Percentiles rank a stretch among this genome's conserved stretches.
Conservation (phyloP, 2,888 invertebrate genomes). For the Anorthoa munda region DNA sequence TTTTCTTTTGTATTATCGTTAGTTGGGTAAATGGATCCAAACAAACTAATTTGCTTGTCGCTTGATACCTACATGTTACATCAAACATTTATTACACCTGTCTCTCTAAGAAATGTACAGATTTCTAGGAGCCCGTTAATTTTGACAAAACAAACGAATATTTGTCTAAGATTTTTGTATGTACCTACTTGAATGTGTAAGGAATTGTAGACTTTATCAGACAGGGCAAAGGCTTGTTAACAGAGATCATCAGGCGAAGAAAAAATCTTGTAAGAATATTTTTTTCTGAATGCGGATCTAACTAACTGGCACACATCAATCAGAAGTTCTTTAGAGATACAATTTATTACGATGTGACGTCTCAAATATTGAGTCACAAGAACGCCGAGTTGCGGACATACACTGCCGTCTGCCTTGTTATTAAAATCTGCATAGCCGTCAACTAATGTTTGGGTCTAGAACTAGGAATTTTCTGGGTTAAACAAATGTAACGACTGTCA, state of each 20-base stretch:
- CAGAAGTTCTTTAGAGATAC: conserved; percentile 58
- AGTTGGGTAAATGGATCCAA: neutral
- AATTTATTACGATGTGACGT: conserved; percentile 61
- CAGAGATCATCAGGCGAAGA: neutral
- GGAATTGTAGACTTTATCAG: neutral
- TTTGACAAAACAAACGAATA: neutral
- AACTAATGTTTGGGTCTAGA: too few species aligned
- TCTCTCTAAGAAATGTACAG: neutral
- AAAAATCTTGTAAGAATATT: conserved; percentile 1
- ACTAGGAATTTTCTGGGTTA: too few species aligned
- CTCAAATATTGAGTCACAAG: conserved; percentile 44
- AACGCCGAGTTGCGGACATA: conserved; percentile 30
- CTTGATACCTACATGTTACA: neutral
- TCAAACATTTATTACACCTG: neutral
- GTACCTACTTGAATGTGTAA: neutral
- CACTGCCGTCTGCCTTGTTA: neutral
- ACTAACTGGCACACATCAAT: conserved; percentile 60
- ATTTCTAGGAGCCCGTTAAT: neutral
- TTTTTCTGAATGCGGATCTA: conserved; percentile 56
- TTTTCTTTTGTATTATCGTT: neutral
- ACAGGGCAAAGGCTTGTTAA: neutral
- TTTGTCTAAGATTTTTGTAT: neutral
- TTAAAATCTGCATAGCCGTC: too few species aligned
- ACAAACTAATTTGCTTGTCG: neutral
- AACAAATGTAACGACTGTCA: too few species aligned